These are phyloP conservation scores for Lacanobia oleracea DNA, from an alignment of 2,888 invertebrate genomes.

Conservation along the genomic window DNA sequence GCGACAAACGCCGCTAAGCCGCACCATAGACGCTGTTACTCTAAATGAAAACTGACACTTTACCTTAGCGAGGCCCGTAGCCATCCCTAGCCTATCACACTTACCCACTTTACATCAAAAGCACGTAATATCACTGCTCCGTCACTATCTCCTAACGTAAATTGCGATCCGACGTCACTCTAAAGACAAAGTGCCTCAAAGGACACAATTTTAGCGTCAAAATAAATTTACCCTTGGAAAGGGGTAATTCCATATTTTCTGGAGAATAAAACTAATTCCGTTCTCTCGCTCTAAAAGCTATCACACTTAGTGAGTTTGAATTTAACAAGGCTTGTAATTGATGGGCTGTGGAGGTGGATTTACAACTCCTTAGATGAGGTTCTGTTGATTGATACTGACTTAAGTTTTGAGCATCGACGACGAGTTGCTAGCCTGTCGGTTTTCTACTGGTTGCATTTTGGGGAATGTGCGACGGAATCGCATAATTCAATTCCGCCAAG, in stretches of 20 bases:
- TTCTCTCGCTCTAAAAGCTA: constrained; percentile 38
- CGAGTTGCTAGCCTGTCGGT: too few species aligned
- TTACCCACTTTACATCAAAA: constrained; percentile 53
- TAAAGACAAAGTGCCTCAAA: constrained; percentile 50
- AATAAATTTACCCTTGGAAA: constrained; percentile 55
- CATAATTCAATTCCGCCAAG: too few species aligned
- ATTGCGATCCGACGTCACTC: constrained; percentile 50
- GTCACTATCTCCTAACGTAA: constrained; percentile 49
- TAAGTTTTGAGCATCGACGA: too few species aligned
- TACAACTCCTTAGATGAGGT: constrained; percentile 11
- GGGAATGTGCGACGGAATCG: too few species aligned
- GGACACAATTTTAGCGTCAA: constrained; percentile 47
- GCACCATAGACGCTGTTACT: constrained; percentile 1
- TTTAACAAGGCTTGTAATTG: constrained; percentile 50
- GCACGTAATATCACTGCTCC: constrained; percentile 32
- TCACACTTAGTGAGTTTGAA: constrained; percentile 33
- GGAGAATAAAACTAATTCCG: constrained; percentile 51
- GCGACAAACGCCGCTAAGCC: not conserved
- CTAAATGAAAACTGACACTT: constrained; percentile 30
- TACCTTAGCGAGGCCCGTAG: not conserved
- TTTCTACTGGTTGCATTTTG: too few species aligned
- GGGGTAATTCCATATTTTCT: constrained; percentile 67
- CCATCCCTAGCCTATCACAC: constrained; percentile 13
- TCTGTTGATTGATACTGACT: constrained; percentile 9
- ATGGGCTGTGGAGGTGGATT: constrained; percentile 31